Conservation (phyloP, 30 jellyfish, hydroid and myxozoan genomes). For the Turritopsis dohrnii region DNA sequence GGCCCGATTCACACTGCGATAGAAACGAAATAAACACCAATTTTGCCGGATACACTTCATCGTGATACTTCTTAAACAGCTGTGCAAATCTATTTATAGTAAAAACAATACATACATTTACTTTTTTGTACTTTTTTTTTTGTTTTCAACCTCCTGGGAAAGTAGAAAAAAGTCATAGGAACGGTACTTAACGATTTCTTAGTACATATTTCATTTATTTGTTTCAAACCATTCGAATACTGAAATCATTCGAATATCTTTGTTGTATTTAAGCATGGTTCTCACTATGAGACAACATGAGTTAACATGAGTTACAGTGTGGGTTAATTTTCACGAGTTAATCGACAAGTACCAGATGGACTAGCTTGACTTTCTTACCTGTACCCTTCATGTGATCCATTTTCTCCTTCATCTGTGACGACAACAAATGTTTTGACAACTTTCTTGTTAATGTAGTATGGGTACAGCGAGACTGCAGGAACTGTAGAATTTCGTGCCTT, state of each 20-base stretch:
- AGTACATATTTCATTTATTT: no score
- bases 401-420: slow-evolving; percentile 59
- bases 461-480: slow-evolving; percentile 53
- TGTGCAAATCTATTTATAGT: slow-evolving; percentile 26
- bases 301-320: no score
- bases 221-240: no score
- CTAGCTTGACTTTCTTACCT: slow-evolving; percentile 19
- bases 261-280: no score
- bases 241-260: no score
- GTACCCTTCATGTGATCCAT: slow-evolving; percentile 22
- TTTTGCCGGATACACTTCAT: slow-evolving; percentile 44
- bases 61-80: slow-evolving; percentile 36
- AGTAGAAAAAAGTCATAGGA: no score
- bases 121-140: no score
- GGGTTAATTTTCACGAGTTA: no score
- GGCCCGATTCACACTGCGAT: not conserved
- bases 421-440: slow-evolving; percentile 48
- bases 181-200: no score
- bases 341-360: no score
- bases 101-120: not conserved
- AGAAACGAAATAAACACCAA: slow-evolving; percentile 47
- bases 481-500: slow-evolving; percentile 28
- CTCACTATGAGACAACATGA: no score
- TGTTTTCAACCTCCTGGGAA: no score
- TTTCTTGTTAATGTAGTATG: slow-evolving; percentile 36